A percentile compares a stretch with the other conserved stretches of the same genome.
Evolutionary conservation across 1,140 invertebrate genomes (phyloP).

Genomic region (Eurosta solidaginis): DNA sequence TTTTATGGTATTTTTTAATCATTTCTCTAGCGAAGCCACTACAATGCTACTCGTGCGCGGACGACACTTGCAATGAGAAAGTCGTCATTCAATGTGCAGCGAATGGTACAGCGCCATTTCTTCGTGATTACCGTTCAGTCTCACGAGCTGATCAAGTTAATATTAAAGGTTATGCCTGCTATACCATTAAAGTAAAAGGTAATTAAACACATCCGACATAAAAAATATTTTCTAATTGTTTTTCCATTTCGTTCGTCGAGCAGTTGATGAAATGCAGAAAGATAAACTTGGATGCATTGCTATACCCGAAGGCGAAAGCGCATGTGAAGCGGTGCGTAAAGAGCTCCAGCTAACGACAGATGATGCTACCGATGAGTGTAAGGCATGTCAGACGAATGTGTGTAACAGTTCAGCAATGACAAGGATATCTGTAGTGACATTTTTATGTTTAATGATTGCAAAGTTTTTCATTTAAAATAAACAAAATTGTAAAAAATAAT

Average conservation of each 20-base stretch:
- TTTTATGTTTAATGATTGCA: not conserved
- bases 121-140: constrained; percentile 39
- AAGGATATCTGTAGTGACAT: not conserved
- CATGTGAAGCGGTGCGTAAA: constrained; percentile 40
- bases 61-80: not conserved
- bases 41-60: not conserved
- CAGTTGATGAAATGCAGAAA: constrained; percentile 14
- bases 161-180: constrained; percentile 37
- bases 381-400: constrained; percentile 39
- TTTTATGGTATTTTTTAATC: not conserved
- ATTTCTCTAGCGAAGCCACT: not conserved
- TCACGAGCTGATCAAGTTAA: constrained; percentile 28
- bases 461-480: constrained; percentile 1
- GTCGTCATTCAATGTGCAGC: not conserved
- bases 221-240: not conserved
- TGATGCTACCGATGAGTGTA: constrained; percentile 36
- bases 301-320: constrained; percentile 35
- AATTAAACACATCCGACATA: not conserved
- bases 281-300: constrained; percentile 43
- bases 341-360: constrained; percentile 17
- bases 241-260: not conserved
- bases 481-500: no score
- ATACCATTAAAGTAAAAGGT: constrained; percentile 43
- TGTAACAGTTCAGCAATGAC: constrained; percentile 45
- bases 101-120: not conserved